Evolutionary conservation across 2,888 invertebrate genomes (phyloP), one percentile per base, ranked within the genome.

Genomic region (Watsonalla binaria): DNA sequence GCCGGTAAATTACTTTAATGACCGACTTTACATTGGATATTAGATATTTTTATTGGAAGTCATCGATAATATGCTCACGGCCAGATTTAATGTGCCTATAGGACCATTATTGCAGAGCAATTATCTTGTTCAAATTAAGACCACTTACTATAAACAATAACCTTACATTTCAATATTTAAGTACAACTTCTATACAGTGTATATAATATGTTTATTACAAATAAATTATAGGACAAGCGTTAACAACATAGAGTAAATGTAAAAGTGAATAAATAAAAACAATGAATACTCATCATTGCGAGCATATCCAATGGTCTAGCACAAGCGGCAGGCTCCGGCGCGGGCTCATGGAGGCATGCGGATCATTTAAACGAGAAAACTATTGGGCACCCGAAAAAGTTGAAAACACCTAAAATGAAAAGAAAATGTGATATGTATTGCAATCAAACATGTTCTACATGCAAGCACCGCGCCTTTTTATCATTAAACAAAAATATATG

Each of bases 341-440:
- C 72, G 72, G 68, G 11, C 8, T 11, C 42, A 42, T 11, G 42
- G 42, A 11, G 66, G 79, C 89, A 88, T 88, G 88, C 74, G 76
- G 76, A 80, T 90, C 90, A 91, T 90, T 91, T 91, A 85, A 90
- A 90, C 74, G 91, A 90, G 90, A 91, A 91, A 84, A 84, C 90
- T 81, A 91, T 90, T 81, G 91, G 91, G 87, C 91, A 91, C 78
- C 91, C 91, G 81, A 91, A 91, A 90, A 91, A 91, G 85, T 86
- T 91, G 90, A 91, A 91, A 81, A 91, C 90, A 91, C 91, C 91
- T 90, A 90, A 91, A 91, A 90, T 86, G 86, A 88, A 87, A 86
- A 86, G 83, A 86, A 88, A 86, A 83, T 66, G 85, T 88, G 89
- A 89, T 88, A 88, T 88, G 84, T 82, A 85, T 80, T 69, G 76